phyloP scores from a whole-genome alignment of 2,888 invertebrate genomes.

The Ornithoptera alexandrae region DNA sequence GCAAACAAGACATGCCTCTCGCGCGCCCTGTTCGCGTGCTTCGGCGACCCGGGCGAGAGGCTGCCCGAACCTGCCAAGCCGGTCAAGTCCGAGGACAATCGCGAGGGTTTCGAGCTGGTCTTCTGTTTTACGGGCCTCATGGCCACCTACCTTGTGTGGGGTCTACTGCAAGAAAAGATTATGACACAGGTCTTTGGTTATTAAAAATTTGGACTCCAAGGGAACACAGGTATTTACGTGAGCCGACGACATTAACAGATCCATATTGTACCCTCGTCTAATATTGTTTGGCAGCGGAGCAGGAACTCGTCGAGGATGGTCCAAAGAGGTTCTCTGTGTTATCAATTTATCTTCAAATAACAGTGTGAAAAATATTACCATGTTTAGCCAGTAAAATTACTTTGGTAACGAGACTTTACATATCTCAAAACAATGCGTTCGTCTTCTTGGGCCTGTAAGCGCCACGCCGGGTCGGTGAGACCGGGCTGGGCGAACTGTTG shows the following conservation, averaged over 20 bases:
- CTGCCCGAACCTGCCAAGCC: conserved; percentile 50
- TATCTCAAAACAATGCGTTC: too few relatives aligned
- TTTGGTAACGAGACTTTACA: too few relatives aligned
- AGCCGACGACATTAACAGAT: not conserved
- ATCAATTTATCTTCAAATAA: too few relatives aligned
- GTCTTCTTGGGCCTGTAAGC: too few relatives aligned
- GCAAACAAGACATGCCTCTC: conserved; percentile 49
- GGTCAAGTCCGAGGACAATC: conserved; percentile 39
- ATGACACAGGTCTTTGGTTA: conserved; percentile 87
- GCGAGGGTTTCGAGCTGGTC: conserved; percentile 57
- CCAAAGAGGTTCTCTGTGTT: too few relatives aligned
- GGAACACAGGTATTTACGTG: not conserved
- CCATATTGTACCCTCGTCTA: not conserved
- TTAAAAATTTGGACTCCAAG: not conserved
- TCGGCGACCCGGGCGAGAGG: conserved; percentile 58
- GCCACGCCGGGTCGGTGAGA: too few relatives aligned
- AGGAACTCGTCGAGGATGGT: too few relatives aligned
- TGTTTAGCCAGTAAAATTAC: too few relatives aligned
- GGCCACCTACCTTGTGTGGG: conserved; percentile 96
- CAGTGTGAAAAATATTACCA: too few relatives aligned
- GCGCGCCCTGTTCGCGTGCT: conserved; percentile 54
- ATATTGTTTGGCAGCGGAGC: too few relatives aligned
- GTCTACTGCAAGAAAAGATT: conserved; percentile 97
- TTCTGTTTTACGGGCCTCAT: conserved; percentile 95
- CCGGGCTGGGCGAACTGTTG: too few relatives aligned